A percentile compares a stretch with the other conserved stretches of the same genome.
phyloP scores from a whole-genome alignment of 2,113 vertebrate genomes.

The Apaloderma vittatum region DNA sequence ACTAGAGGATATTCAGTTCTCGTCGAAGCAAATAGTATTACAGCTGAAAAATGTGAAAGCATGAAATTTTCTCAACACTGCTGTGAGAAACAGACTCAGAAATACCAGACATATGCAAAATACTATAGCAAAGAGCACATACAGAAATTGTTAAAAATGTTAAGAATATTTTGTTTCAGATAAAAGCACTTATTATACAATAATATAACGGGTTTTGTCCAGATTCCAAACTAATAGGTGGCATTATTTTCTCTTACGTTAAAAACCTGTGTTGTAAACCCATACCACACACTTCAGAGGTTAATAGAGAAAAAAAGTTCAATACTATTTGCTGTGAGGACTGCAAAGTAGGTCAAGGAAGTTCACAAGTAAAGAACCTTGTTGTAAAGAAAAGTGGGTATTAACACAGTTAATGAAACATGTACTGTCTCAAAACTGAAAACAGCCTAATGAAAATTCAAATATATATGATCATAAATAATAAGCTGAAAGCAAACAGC shows the following conservation, averaged over 20 bases:
- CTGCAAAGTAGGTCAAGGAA: constrained; percentile 1
- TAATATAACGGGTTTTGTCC: not conserved
- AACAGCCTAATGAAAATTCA: not conserved
- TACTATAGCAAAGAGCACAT: not conserved
- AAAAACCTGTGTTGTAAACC: not conserved
- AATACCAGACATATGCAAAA: constrained; percentile 36
- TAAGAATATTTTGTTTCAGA: constrained; percentile 6
- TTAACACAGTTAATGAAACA: not conserved
- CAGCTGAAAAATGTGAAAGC: constrained; percentile 50
- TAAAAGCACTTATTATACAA: not conserved
- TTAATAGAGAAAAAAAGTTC: not conserved
- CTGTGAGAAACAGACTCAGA: constrained; percentile 33
- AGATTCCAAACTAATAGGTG: not conserved
- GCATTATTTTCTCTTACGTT: not conserved
- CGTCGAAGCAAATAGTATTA: constrained; percentile 64
- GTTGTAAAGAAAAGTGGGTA: not conserved
- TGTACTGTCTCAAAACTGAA: not conserved
- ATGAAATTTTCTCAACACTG: constrained; percentile 65
- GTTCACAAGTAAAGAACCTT: not conserved
- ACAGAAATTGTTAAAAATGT: not conserved
- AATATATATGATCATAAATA: not conserved
- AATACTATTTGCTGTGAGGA: not conserved
- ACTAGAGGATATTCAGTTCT: constrained; percentile 38
- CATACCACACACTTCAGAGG: not conserved
- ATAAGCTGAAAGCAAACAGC: not conserved